Evolutionary conservation across 2,113 vertebrate species (phyloP).

Genomic region (Panthera tigris): DNA sequence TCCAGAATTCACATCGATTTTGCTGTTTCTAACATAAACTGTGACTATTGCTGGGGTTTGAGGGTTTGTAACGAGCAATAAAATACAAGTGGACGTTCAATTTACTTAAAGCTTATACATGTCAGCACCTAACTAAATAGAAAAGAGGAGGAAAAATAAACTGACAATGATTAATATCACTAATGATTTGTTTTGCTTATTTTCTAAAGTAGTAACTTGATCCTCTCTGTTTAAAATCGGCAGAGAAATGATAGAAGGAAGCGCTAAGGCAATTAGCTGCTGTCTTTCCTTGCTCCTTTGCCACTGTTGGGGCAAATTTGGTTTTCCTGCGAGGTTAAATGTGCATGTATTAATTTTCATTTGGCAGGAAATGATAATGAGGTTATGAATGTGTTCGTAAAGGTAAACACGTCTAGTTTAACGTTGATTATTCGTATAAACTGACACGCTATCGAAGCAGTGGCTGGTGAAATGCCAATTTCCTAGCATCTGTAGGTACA

Average conservation of each 20-base stretch:
- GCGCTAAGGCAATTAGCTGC: constrained; percentile 48
- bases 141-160: constrained; percentile 67
- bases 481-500: background rate
- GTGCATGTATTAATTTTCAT: constrained; percentile 64
- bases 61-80: constrained; percentile 64
- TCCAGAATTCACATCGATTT: background rate
- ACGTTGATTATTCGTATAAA: background rate
- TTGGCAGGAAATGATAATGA: background rate
- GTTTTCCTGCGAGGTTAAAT: constrained; percentile 69
- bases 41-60: constrained; percentile 60
- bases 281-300: constrained; percentile 51
- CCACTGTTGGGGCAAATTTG: constrained; percentile 33
- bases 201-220: constrained; percentile 66
- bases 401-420: background rate
- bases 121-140: constrained; percentile 70
- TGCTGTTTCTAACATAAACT: constrained; percentile 63
- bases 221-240: constrained; percentile 77
- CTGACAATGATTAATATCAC: constrained; percentile 69
- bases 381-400: background rate
- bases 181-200: constrained; percentile 62
- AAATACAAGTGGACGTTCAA: constrained; percentile 60
- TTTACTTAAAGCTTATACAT: constrained; percentile 75
- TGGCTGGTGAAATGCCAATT: background rate
- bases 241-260: constrained; percentile 69
- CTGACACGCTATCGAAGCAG: background rate